Conservation (phyloP, 2,888 invertebrate genomes). For the Linnaemya tessellans region DNA sequence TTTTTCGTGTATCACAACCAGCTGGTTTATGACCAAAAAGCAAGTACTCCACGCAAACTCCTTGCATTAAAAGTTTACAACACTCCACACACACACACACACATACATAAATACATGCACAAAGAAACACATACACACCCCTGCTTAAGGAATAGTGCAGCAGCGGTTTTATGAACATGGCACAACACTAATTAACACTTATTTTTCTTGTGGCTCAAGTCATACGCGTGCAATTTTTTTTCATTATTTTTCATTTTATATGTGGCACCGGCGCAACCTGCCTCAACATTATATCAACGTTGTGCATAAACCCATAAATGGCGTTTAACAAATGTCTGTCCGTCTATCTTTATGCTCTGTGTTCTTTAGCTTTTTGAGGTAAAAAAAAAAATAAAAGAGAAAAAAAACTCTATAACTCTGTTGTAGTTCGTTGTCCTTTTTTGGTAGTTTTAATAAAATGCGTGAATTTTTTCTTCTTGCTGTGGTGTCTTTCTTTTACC, state of each 20-base stretch:
- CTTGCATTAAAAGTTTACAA: slow-evolving; percentile 19
- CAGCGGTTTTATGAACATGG: slow-evolving; percentile 62
- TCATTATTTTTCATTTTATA: slow-evolving; percentile 48
- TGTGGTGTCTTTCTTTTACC: slow-evolving; percentile 37
- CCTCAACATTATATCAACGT: slow-evolving; percentile 60
- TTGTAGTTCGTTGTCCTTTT: slow-evolving; percentile 69
- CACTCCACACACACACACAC: not conserved
- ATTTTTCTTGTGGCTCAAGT: slow-evolving; percentile 66
- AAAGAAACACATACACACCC: not conserved
- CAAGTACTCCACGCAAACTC: slow-evolving; percentile 37
- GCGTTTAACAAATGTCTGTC: slow-evolving; percentile 52
- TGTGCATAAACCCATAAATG: slow-evolving; percentile 62
- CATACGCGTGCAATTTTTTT: slow-evolving; percentile 67
- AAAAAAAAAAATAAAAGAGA: not conserved
- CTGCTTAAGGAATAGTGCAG: slow-evolving; percentile 1
- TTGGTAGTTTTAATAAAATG: slow-evolving; percentile 69
- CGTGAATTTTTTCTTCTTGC: slow-evolving; percentile 60
- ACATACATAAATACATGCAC: not conserved
- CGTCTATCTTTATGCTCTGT: slow-evolving; percentile 1
- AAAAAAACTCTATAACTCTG: slow-evolving; percentile 16
- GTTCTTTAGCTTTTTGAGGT: slow-evolving; percentile 4
- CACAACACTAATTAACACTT: slow-evolving; percentile 72
- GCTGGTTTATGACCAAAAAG: slow-evolving; percentile 61
- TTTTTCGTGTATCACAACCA: slow-evolving; percentile 55
- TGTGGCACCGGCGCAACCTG: slow-evolving; percentile 56